These are phyloP conservation scores for Erpetoichthys calabaricus DNA, from an alignment of 2,797 vertebrate species.

Conservation along the genomic window DNA sequence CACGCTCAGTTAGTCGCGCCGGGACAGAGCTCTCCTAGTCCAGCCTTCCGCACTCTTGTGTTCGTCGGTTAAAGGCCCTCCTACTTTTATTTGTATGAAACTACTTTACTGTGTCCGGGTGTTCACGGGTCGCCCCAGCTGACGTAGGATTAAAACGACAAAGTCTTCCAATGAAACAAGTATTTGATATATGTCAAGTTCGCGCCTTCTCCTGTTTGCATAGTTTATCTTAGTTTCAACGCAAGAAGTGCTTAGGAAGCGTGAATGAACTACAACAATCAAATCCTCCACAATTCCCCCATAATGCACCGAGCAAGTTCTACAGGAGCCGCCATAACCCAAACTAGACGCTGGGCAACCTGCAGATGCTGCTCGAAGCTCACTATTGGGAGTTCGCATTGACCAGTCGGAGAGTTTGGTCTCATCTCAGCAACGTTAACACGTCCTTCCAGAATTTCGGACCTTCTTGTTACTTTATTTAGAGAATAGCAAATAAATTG, in stretches of 20 bases:
- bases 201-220: no score
- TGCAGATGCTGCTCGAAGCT: background rate
- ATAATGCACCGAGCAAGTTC: slow-evolving; percentile 29
- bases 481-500: no score
- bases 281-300: slow-evolving; percentile 24
- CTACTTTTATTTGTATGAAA: background rate
- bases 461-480: background rate
- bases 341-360: slow-evolving; percentile 11
- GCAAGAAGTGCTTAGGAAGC: background rate
- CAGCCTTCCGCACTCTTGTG: slow-evolving; percentile 19
- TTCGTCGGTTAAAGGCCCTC: slow-evolving; percentile 18
- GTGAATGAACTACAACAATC: slow-evolving; percentile 17
- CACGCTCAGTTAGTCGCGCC: slow-evolving; percentile 10
- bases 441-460: background rate
- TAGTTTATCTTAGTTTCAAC: no score
- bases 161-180: no score
- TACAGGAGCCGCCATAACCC: slow-evolving; percentile 7
- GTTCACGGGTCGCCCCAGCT: no score
- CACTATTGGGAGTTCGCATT: no score
- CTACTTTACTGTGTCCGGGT: background rate
- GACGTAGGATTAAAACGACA: no score
- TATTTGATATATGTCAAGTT: no score
- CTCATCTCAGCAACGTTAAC: no score
- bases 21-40: slow-evolving; percentile 15
- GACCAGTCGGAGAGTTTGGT: no score